Percentiles rank a stretch among this genome's conserved stretches.
Evolutionary conservation across 2,888 invertebrate genomes (phyloP).

Genomic region (Nymphalis c-album): DNA sequence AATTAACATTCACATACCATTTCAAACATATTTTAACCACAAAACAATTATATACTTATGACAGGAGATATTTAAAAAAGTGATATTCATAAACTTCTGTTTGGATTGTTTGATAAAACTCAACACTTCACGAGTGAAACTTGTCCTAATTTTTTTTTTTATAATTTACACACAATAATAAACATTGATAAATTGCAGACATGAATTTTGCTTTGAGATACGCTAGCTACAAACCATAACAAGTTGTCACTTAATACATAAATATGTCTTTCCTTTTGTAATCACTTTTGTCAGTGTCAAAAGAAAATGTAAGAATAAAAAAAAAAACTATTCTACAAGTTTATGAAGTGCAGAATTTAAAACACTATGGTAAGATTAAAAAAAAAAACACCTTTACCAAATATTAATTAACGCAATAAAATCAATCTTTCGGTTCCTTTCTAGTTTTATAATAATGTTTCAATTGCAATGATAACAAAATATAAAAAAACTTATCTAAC

Average conservation of each 20-base stretch:
- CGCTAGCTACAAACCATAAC: constrained; percentile 20
- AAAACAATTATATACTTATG: constrained; percentile 15
- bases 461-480: constrained; percentile 6
- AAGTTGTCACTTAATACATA: constrained; percentile 11
- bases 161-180: not conserved
- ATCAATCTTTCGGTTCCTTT: not conserved
- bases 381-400: not conserved
- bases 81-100: constrained; percentile 21
- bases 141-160: not conserved
- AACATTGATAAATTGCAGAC: not conserved
- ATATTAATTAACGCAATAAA: constrained; percentile 10
- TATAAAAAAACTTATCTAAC: not conserved
- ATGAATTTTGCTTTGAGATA: not conserved
- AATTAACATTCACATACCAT: not conserved
- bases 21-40: constrained; percentile 5
- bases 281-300: constrained; percentile 15
- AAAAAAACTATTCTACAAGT: constrained; percentile 16
- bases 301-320: constrained; percentile 16
- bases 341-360: constrained; percentile 18
- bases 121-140: too few relatives aligned
- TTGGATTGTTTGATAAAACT: constrained; percentile 15
- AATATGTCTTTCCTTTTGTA: constrained; percentile 23
- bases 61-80: constrained; percentile 9
- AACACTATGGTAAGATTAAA: not conserved
- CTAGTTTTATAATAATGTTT: not conserved